Percentiles rank a stretch among this genome's conserved stretches.
Evolutionary conservation across 2,797 vertebrate genomes (phyloP).

Genomic region (Leuciscus waleckii): DNA sequence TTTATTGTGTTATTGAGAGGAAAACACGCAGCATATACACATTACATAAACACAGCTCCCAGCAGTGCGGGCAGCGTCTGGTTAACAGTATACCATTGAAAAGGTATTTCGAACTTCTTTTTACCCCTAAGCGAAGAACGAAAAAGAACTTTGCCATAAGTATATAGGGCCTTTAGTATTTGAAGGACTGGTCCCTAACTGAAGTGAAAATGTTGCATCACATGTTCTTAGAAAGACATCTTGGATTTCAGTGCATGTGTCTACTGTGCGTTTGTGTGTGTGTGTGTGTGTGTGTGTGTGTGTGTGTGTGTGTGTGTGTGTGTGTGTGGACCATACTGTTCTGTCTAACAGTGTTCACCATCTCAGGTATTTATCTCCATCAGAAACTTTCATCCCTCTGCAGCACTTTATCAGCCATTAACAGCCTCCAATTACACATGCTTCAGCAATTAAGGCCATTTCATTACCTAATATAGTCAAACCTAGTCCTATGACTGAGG

Average conservation of each 20-base stretch:
- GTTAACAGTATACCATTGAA: background rate
- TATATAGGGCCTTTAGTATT: background rate
- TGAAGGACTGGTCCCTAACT: background rate
- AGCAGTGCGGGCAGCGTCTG: background rate
- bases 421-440: constrained; percentile 83
- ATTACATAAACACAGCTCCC: background rate
- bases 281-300: constrained; percentile 22
- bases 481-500: constrained; percentile 80
- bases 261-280: background rate
- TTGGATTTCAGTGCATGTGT: background rate
- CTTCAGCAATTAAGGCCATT: constrained; percentile 87
- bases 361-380: constrained; percentile 78
- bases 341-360: constrained; percentile 51
- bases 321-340: constrained; percentile 53
- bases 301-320: constrained; percentile 7
- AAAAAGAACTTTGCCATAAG: background rate
- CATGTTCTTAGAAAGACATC: constrained; percentile 13
- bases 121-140: background rate
- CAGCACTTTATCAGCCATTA: constrained; percentile 86
- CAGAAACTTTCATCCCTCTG: constrained; percentile 72
- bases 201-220: constrained; percentile 7
- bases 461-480: constrained; percentile 85
- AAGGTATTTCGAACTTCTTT: background rate
- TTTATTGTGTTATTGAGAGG: background rate
- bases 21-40: background rate